A percentile compares a stretch with the other conserved stretches of the same genome.
Conservation (phyloP, 2,888 invertebrate genomes). For the Tetanocera ferruginea region DNA sequence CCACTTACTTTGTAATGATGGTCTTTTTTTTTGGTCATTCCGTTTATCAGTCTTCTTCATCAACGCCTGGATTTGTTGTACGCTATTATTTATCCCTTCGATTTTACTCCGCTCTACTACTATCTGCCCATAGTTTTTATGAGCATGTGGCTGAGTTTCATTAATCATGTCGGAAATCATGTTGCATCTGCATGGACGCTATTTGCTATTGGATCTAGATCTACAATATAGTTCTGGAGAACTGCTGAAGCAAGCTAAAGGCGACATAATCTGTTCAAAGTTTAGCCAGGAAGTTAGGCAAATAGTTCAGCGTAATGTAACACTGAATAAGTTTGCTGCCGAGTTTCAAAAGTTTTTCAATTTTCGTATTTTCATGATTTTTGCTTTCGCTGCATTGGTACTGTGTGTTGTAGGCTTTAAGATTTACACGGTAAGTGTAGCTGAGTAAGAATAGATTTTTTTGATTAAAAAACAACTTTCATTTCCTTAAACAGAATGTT, state of each 20-base stretch:
- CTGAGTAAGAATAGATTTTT: too few species aligned
- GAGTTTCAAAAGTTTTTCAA: slow-evolving; percentile 56
- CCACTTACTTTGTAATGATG: slow-evolving; percentile 49
- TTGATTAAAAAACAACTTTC: too few species aligned
- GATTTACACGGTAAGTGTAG: slow-evolving; percentile 53
- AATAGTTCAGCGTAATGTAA: slow-evolving; percentile 50
- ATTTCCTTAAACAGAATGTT: too few species aligned
- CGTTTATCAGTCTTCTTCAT: slow-evolving; percentile 50
- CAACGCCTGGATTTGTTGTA: slow-evolving; percentile 49
- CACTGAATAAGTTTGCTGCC: slow-evolving; percentile 54
- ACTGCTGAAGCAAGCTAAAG: slow-evolving; percentile 42
- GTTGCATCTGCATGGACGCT: slow-evolving; percentile 59
- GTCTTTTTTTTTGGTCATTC: slow-evolving; percentile 47
- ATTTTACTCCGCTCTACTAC: slow-evolving; percentile 46
- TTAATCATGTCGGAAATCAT: slow-evolving; percentile 54
- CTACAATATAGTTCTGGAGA: slow-evolving; percentile 44
- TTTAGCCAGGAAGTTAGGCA: slow-evolving; percentile 42
- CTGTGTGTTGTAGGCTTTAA: slow-evolving; percentile 61
- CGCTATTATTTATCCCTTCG: slow-evolving; percentile 53
- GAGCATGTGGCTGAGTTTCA: slow-evolving; percentile 55
- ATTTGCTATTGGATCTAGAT: slow-evolving; percentile 53
- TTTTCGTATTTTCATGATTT: slow-evolving; percentile 59
- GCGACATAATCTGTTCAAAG: neutral
- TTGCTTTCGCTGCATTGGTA: slow-evolving; percentile 56
- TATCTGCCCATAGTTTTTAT: slow-evolving; percentile 52